Evolutionary conservation across 2,797 vertebrate genomes (phyloP), one percentile per base, ranked within the genome.

Genomic region (Syndactyla subalaris): DNA sequence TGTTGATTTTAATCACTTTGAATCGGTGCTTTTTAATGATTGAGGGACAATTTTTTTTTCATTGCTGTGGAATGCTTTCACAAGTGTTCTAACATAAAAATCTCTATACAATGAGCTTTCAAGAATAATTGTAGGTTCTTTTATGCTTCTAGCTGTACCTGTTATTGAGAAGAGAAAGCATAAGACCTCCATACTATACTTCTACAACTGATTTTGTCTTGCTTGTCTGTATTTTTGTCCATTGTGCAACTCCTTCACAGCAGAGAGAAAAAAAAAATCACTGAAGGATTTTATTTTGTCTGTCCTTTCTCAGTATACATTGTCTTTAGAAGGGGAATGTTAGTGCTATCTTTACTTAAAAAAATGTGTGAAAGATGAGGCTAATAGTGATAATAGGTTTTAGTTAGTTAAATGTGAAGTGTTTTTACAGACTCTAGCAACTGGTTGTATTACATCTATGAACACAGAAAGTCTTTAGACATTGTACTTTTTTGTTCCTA

Each of bases 401-500:
- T 39, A 57, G 46, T 48, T 85, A 27, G 41, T 61, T 89, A 66
- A 51, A 59, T 80, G 18, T 48, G 24, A 80, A 46, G 19, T 65
- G 19, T 66, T 76, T 76, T 66, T 19, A 57, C 27, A 45, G 27
- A n/a, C 27, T 74, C 7, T 21, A 45, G 51, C 70, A 62, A 46
- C 20, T 10, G 14, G 10, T 58, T 45, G 7, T 61, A 24, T 66
- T 78, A 49, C 24, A 34, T 59, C 39, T 63, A 0, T 73, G 39
- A 88, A 85, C 39, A 46, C 26, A 29, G 4, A 41, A 8, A 78
- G 43, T 74, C 76, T 39, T 92, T 32, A 88, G 24, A 46, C 26
- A 12, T 72, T 92, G 52, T 67, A 17, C 24, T 84, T 91, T 89
- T 92, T 96, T 96, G 65, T 71, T 76, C 83, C 85, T 98, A 99